Evolutionary conservation across 2,113 vertebrate genomes (phyloP).

Genomic region (Pongo abelii): DNA sequence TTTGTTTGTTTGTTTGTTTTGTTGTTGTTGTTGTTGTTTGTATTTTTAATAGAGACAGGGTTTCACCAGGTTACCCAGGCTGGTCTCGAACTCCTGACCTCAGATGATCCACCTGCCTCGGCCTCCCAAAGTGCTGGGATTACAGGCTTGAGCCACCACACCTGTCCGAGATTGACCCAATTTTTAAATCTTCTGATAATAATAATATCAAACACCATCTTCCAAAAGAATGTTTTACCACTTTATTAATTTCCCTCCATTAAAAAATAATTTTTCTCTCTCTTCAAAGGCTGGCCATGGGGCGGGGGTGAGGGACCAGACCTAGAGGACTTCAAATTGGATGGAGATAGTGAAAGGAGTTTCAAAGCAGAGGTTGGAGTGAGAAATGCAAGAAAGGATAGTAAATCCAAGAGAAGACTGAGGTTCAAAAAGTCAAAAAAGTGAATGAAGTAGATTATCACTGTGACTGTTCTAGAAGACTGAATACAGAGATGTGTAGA

Average conservation of each 20-base stretch:
- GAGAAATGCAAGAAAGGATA: not conserved
- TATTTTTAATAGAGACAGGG: no score
- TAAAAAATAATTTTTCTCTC: not conserved
- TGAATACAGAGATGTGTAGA: not conserved
- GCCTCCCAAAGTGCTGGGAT: no score
- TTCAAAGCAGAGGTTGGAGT: not conserved
- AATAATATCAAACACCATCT: not conserved
- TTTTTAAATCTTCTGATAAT: slow-evolving; percentile 17
- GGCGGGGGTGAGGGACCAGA: not conserved
- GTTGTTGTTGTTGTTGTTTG: no score
- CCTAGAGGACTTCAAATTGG: not conserved
- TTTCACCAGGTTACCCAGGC: no score
- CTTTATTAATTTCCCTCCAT: not conserved
- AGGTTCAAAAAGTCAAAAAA: not conserved
- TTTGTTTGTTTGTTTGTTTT: no score
- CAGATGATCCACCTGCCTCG: no score
- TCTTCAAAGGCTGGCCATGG: not conserved
- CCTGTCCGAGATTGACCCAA: not conserved
- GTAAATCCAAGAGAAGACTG: not conserved
- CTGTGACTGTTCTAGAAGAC: not conserved
- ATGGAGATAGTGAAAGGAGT: not conserved
- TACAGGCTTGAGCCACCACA: no score
- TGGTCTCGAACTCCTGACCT: no score
- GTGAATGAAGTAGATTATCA: not conserved
- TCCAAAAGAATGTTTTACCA: not conserved